Conservation (phyloP, 2,113 vertebrate species). For the Redunca redunca region DNA sequence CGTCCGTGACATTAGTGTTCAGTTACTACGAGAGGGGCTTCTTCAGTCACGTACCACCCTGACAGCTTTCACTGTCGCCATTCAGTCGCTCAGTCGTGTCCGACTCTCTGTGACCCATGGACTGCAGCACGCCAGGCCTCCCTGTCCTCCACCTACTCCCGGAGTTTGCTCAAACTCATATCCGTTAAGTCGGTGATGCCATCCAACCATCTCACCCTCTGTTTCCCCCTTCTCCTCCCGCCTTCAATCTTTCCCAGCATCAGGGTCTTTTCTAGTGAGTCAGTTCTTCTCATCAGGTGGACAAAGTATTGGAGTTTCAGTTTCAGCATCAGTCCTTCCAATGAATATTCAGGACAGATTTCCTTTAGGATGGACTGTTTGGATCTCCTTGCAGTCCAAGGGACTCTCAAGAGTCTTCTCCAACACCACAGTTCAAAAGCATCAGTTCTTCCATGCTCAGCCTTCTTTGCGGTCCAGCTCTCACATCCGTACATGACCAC, state of each 20-base stretch:
- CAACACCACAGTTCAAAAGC: neutral
- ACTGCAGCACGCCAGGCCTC: neutral
- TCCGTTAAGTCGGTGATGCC: neutral
- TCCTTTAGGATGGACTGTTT: neutral
- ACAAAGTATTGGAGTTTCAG: neutral
- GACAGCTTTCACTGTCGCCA: accelerated
- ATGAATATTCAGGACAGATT: neutral
- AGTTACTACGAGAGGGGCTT: neutral
- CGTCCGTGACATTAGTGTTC: neutral
- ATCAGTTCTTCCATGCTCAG: neutral
- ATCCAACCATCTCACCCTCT: neutral
- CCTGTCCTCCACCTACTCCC: neutral
- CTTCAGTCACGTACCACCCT: neutral
- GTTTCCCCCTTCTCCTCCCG: neutral
- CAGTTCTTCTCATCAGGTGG: neutral
- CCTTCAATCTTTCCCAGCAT: neutral
- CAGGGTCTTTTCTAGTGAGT: neutral
- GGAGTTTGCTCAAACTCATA: neutral
- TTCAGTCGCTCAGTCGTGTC: neutral
- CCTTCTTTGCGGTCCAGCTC: neutral
- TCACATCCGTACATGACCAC: neutral
- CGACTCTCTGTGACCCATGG: neutral
- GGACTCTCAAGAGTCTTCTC: neutral
- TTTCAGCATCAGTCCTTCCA: neutral
- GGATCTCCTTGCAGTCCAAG: neutral